Conservation (phyloP, 2,888 invertebrate genomes). For the Nysson spinosus region DNA sequence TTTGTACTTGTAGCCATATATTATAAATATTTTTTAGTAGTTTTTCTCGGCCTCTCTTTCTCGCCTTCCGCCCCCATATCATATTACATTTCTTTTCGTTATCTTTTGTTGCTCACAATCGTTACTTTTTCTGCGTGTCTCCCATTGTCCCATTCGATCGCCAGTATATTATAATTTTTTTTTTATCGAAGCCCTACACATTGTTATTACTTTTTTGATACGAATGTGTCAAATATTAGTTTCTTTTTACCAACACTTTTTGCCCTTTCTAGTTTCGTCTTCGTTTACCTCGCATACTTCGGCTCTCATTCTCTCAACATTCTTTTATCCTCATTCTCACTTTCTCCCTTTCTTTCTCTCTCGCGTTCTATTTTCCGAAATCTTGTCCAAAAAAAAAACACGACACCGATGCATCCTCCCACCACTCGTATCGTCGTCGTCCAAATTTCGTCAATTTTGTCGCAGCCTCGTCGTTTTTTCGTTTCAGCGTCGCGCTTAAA, state of each 20-base stretch:
- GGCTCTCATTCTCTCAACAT: conserved; percentile 6
- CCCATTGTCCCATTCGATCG: conserved; percentile 67
- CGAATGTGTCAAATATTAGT: conserved; percentile 77
- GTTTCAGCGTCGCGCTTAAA: conserved; percentile 63
- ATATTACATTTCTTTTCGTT: conserved; percentile 59
- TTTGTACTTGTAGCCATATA: conserved; percentile 78
- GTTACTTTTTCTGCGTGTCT: conserved; percentile 41
- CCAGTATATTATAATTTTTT: too few relatives aligned
- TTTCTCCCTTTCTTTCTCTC: conserved; percentile 13
- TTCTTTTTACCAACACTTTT: conserved; percentile 65
- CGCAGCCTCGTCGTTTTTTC: conserved; percentile 10
- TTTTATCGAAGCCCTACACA: conserved; percentile 73
- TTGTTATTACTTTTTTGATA: conserved; percentile 74
- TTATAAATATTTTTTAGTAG: conserved; percentile 77
- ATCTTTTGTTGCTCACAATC: conserved; percentile 42
- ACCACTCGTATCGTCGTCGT: conserved; percentile 66
- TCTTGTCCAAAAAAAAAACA: conserved; percentile 67
- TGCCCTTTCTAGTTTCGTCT: conserved; percentile 18
- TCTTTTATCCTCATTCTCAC: conserved; percentile 1
- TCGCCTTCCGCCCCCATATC: conserved; percentile 37
- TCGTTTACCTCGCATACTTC: conserved; percentile 7
- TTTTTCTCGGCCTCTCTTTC: conserved; percentile 66
- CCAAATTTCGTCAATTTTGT: conserved; percentile 54
- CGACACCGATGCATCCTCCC: conserved; percentile 70
- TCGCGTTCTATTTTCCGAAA: conserved; percentile 59